These are phyloP conservation scores for Grapholita molesta DNA, from an alignment of 1,140 invertebrate genomes.

Conservation along the genomic window DNA sequence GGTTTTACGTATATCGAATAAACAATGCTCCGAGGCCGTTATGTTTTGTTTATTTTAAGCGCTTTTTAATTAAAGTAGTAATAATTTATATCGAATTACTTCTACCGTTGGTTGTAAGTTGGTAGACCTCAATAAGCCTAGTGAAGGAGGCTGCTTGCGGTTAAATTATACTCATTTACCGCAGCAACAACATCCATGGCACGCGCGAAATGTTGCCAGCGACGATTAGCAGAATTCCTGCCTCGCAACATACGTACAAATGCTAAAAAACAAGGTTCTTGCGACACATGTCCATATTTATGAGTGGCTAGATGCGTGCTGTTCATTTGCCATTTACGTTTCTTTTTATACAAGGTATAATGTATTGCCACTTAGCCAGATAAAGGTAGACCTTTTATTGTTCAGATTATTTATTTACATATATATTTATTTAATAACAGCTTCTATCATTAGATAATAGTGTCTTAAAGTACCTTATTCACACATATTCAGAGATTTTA, in stretches of 20 bases:
- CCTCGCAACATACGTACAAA: conserved; percentile 63
- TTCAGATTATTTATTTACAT: background rate
- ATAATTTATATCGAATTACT: background rate
- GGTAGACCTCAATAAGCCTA: conserved; percentile 10
- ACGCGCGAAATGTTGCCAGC: conserved; percentile 64
- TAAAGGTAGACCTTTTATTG: conserved; percentile 29
- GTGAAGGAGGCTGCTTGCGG: conserved; percentile 37
- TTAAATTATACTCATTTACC: conserved; percentile 71
- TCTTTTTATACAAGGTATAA: conserved; percentile 36
- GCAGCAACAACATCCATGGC: conserved; percentile 48
- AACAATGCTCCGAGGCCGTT: background rate
- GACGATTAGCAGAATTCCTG: conserved; percentile 72
- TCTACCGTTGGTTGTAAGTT: background rate
- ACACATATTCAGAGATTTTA: too few species aligned
- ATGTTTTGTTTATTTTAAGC: background rate
- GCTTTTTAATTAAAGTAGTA: background rate
- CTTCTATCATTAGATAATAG: too few species aligned
- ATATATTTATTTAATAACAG: background rate
- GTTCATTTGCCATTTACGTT: conserved; percentile 59
- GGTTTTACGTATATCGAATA: background rate
- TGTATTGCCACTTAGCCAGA: conserved; percentile 48
- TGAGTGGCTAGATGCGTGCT: conserved; percentile 34
- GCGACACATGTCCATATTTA: conserved; percentile 51
- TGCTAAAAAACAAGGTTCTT: conserved; percentile 68
- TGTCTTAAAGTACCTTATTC: too few species aligned